Evolutionary conservation across 2,888 invertebrate genomes (phyloP), one percentile per base, ranked within the genome.

Genomic region (Nymphalis c-album): DNA sequence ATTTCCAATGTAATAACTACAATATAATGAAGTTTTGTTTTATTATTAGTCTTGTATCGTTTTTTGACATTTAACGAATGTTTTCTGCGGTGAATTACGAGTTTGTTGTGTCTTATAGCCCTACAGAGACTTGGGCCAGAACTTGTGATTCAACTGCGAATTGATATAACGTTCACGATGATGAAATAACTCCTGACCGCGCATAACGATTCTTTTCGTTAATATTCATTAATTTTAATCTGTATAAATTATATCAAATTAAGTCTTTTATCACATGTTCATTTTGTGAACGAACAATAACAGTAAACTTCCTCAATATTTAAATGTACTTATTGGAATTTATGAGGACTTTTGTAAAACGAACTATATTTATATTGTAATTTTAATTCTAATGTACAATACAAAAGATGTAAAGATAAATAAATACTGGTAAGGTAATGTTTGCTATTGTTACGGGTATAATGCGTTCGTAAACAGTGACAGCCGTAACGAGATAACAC

Each of bases 401-500:
- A 55, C 31, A 31, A 55, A 17, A 31, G 26, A 55, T 31, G 31
- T 55, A 31, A n/a, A 55, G 7, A n/a, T 55, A n/a, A 55, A 55
- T n/a, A 55, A 40, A 31, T 31, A 17, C 31, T 55, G 55, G 31
- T 31, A 55, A 55, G n/a, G 55, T 17, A 55, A 55, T 55, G 55
- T 55, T 55, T 55, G 55, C 31, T 31, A 35, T 55, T 55, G 55
- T 55, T n/a, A 20, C 31, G 31, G 17, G 7, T 18, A 48, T 48
- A 48, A 17, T 7, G 48, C 48, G 48, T 18, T 18, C 26, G 31
- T 17, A 35, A 35, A 55, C 31, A 31, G 16, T 55, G 55, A 31
- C 31, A 55, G 55, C n/a, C 55, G 55, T 55, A 31, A n/a, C 55
- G 31, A 31, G 31, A 55, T 55, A 26, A 35, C 55, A 17, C 8